phyloP scores from a whole-genome alignment of 1,140 invertebrate species.

The Drosophila hydei region DNA sequence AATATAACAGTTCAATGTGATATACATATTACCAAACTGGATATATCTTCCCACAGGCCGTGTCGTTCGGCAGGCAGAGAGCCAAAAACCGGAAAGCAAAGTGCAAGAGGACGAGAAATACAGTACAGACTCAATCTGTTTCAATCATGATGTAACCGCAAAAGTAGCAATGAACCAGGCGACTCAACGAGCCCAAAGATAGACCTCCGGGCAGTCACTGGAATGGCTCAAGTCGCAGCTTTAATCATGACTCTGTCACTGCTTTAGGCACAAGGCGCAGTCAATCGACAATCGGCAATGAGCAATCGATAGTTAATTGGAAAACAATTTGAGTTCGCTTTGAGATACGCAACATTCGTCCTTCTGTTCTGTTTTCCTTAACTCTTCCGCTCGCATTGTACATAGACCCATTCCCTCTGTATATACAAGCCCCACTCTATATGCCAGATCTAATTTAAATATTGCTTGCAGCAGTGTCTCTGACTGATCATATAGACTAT shows the following conservation, averaged over 20 bases:
- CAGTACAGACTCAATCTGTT: too few species aligned
- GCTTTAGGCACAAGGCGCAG: neutral
- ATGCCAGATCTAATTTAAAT: neutral
- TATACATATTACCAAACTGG: too few species aligned
- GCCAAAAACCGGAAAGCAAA: too few species aligned
- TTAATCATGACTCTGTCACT: neutral
- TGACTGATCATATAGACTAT: conserved; percentile 11
- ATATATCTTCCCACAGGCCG: too few species aligned
- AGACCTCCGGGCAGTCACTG: neutral
- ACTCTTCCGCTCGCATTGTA: conserved; percentile 12
- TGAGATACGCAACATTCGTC: conserved; percentile 28
- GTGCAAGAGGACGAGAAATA: too few species aligned
- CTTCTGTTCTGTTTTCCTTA: neutral
- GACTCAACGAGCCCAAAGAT: too few species aligned
- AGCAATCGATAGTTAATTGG: neutral
- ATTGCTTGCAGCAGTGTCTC: conserved; percentile 51
- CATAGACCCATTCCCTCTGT: neutral
- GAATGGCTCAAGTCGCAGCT: neutral
- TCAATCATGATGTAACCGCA: too few species aligned
- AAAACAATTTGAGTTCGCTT: neutral
- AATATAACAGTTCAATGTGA: too few species aligned
- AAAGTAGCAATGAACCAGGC: too few species aligned
- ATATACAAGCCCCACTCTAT: neutral
- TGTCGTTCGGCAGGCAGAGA: too few species aligned
- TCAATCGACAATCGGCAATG: too few species aligned